Evolutionary conservation across 2,888 invertebrate species (phyloP).

Genomic region (Pollenia angustigena): DNA sequence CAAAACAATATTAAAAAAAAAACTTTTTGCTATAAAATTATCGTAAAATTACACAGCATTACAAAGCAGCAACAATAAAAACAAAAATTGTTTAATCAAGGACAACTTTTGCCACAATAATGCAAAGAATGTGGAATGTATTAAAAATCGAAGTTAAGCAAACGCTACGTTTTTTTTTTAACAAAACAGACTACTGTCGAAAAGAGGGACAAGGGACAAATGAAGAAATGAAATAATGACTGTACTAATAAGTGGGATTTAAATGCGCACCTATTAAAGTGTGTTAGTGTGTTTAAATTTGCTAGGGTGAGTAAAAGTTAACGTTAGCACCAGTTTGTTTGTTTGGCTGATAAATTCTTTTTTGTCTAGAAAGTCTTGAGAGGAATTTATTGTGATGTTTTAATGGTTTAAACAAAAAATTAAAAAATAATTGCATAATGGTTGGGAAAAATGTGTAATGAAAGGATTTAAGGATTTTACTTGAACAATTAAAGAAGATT

Average conservation of each 20-base stretch:
- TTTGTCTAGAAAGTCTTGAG: constrained; percentile 30
- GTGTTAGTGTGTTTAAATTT: not conserved
- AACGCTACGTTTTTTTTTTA: constrained; percentile 19
- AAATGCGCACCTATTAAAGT: constrained; percentile 16
- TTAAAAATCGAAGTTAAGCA: constrained; percentile 60
- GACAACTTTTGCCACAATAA: constrained; percentile 37
- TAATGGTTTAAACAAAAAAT: not conserved
- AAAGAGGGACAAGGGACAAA: not conserved
- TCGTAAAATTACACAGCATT: constrained; percentile 26
- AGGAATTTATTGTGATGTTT: not conserved
- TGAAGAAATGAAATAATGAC: not conserved
- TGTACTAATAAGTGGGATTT: constrained; percentile 53
- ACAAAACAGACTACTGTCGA: not conserved
- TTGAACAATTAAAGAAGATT: not conserved
- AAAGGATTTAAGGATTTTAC: not conserved
- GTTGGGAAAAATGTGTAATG: not conserved
- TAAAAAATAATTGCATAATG: constrained; percentile 17
- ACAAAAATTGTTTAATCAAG: not conserved
- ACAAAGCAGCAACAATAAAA: constrained; percentile 10
- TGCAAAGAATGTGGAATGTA: constrained; percentile 59
- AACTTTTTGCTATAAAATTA: constrained; percentile 58
- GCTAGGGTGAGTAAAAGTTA: not conserved
- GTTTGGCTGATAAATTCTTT: not conserved
- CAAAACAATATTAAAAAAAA: constrained; percentile 66
- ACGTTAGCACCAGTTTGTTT: constrained; percentile 4